phyloP scores from a whole-genome alignment of 2,113 vertebrate species.

The Morone chrysops region DNA sequence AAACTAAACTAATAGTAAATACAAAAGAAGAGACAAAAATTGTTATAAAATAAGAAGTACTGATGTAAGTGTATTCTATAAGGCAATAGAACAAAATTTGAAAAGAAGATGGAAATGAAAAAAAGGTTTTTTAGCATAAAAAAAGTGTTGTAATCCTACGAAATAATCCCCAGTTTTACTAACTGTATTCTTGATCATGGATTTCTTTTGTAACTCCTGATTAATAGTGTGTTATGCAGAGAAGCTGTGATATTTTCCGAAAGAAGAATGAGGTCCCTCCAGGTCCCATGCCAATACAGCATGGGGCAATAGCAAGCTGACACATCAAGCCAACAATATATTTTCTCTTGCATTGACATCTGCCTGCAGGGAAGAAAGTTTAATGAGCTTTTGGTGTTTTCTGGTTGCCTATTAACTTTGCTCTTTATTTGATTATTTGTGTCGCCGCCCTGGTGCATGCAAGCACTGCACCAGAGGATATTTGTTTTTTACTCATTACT shows the following conservation, averaged over 20 bases:
- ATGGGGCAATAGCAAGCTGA: constrained; percentile 5
- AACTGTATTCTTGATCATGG: no score
- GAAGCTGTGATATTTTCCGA: constrained; percentile 22
- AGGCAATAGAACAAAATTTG: no score
- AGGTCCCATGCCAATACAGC: constrained; percentile 14
- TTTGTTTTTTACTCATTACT: constrained; percentile 17
- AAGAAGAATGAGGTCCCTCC: constrained; percentile 11
- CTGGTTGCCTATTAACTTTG: constrained; percentile 35
- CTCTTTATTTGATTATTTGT: neutral
- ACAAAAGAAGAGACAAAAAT: no score
- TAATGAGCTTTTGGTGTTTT: constrained; percentile 56
- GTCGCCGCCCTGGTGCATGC: neutral
- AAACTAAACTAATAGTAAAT: neutral
- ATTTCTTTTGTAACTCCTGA: no score
- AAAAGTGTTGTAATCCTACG: no score
- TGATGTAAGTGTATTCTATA: no score
- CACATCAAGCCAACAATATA: neutral
- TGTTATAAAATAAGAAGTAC: no score
- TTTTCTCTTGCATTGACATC: constrained; percentile 17
- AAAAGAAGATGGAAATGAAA: no score
- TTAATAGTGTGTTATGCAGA: constrained; percentile 1
- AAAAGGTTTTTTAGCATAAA: no score
- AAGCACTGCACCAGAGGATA: neutral
- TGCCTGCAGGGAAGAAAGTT: constrained; percentile 27
- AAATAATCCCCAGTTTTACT: no score